phyloP scores from a whole-genome alignment of 2,113 vertebrate genomes.

The Lasiurus cinereus region DNA sequence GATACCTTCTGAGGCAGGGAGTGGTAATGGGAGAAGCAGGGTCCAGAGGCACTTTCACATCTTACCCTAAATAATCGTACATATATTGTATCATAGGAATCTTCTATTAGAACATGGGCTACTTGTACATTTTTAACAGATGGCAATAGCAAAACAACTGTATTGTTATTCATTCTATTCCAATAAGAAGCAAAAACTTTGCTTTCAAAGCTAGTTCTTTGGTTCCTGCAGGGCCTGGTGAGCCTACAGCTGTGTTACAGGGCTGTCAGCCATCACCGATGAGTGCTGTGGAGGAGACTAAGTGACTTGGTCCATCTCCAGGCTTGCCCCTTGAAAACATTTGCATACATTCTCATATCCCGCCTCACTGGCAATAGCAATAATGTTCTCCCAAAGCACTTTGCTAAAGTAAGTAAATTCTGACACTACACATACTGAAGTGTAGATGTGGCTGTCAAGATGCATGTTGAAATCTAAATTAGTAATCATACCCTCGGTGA shows the following conservation, averaged over 20 bases:
- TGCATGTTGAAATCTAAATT: constrained; percentile 28
- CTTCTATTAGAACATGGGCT: neutral
- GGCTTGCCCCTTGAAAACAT: neutral
- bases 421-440: neutral
- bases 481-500: constrained; percentile 19
- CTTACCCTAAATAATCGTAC: neutral
- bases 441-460: constrained; percentile 16
- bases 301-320: neutral
- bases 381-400: constrained; percentile 48
- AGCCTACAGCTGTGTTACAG: neutral
- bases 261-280: constrained; percentile 19
- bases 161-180: constrained; percentile 43
- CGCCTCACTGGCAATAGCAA: neutral
- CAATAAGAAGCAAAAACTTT: constrained; percentile 36
- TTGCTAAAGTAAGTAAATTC: constrained; percentile 60
- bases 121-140: constrained; percentile 39
- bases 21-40: neutral
- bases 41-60: neutral
- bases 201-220: constrained; percentile 59
- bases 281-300: neutral
- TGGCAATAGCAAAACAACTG: constrained; percentile 11
- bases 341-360: constrained; percentile 39
- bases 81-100: neutral
- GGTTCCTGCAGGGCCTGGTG: neutral
- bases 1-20: neutral